Evolutionary conservation across 2,113 vertebrate species (phyloP).

Genomic region (Tauraco erythrolophus): DNA sequence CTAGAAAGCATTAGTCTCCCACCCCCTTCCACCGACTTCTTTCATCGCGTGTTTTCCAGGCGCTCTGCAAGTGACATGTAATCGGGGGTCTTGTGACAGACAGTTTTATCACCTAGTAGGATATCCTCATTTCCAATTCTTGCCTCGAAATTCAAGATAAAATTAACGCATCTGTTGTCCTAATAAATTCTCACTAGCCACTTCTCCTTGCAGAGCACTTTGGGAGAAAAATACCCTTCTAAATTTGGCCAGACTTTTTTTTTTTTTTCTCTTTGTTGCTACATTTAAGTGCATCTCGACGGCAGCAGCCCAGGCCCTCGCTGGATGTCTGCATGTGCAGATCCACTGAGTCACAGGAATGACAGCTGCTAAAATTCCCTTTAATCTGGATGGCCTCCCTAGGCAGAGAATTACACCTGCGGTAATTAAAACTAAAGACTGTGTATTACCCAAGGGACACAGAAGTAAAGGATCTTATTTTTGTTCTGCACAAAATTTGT

Average conservation of each 20-base stretch:
- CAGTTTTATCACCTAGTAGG: slow-evolving; percentile 78
- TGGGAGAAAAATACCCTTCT: slow-evolving; percentile 59
- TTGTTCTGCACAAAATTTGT: slow-evolving; percentile 65
- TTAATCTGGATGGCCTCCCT: slow-evolving; percentile 53
- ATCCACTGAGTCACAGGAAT: slow-evolving; percentile 35
- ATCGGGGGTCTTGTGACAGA: slow-evolving; percentile 73
- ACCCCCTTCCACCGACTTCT: slow-evolving; percentile 48
- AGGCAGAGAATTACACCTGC: slow-evolving; percentile 24
- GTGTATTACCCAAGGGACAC: not conserved
- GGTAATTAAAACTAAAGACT: slow-evolving; percentile 50
- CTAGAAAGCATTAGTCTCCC: slow-evolving; percentile 42
- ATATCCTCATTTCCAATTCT: slow-evolving; percentile 73
- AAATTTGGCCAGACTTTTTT: slow-evolving; percentile 43
- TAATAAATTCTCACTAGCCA: slow-evolving; percentile 72
- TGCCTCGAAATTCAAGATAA: slow-evolving; percentile 71
- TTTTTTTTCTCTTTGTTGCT: slow-evolving; percentile 36
- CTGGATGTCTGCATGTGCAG: slow-evolving; percentile 3
- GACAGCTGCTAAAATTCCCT: slow-evolving; percentile 36
- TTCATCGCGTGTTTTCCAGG: slow-evolving; percentile 52
- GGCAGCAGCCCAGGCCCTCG: slow-evolving; percentile 22
- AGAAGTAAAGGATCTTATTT: slow-evolving; percentile 66
- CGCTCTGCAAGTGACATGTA: slow-evolving; percentile 66
- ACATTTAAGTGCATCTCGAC: slow-evolving; percentile 22
- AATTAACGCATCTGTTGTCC: slow-evolving; percentile 74
- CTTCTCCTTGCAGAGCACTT: slow-evolving; percentile 60